Percentiles rank a stretch among this genome's conserved stretches.
These are phyloP conservation scores for Anseranas semipalmata DNA, from an alignment of 2,113 vertebrate genomes.

Conservation along the genomic window DNA sequence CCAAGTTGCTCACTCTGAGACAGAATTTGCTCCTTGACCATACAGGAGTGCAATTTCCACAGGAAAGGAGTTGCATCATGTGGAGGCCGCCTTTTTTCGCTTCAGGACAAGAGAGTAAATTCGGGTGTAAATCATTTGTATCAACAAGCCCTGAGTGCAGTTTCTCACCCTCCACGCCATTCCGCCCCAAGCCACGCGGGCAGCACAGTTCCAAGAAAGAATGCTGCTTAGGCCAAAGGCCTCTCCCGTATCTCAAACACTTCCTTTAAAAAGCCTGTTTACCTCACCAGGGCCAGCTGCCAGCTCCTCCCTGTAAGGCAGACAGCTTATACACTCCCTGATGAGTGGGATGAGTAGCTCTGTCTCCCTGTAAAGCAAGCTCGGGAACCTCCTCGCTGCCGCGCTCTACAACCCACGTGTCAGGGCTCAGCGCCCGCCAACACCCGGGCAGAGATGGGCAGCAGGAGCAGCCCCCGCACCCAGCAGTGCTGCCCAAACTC, in stretches of 20 bases:
- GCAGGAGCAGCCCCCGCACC: neutral
- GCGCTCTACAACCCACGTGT: rapidly evolving
- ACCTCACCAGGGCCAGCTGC: neutral
- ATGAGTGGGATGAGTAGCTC: neutral
- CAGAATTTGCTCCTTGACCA: neutral
- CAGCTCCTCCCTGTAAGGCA: neutral
- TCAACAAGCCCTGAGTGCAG: neutral
- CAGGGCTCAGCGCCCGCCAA: neutral
- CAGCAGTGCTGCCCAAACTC: rapidly evolving
- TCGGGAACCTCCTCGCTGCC: neutral
- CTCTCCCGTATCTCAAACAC: slow-evolving; percentile 4
- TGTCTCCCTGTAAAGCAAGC: neutral
- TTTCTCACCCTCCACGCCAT: neutral
- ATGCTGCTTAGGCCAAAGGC: neutral
- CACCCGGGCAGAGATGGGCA: neutral
- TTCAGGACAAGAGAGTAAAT: slow-evolving; percentile 32
- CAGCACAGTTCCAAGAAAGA: neutral
- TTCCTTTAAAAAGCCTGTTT: neutral
- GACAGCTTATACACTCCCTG: neutral
- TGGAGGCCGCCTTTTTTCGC: neutral
- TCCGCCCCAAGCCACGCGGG: neutral
- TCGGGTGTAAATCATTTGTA: slow-evolving; percentile 51
- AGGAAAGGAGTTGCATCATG: neutral
- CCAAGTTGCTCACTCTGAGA: neutral
- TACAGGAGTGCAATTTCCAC: neutral